These are phyloP conservation scores for Sebastes steindachneri DNA, from an alignment of 2,797 vertebrate genomes.

Conservation along the genomic window DNA sequence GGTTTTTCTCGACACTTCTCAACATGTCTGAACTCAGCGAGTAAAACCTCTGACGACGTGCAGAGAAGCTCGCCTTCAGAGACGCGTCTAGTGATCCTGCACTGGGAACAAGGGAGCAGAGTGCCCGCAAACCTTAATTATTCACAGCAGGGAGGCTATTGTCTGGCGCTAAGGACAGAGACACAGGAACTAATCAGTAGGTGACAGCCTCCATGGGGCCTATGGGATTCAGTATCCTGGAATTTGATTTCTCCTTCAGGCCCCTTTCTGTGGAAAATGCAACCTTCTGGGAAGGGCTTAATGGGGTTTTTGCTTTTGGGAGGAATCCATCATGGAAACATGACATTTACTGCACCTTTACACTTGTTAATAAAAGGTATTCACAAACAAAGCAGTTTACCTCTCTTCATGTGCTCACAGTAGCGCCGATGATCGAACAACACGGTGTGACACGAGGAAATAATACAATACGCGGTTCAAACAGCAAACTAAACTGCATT, in stretches of 20 bases:
- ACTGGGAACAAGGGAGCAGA: conserved; percentile 21
- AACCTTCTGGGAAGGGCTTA: conserved; percentile 61
- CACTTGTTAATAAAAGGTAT: conserved; percentile 51
- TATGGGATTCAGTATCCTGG: conserved; percentile 40
- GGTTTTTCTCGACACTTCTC: conserved; percentile 6
- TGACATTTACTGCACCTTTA: conserved; percentile 66
- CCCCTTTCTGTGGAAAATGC: conserved; percentile 23
- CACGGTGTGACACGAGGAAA: neutral
- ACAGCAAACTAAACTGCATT: neutral
- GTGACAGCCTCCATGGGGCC: conserved; percentile 51
- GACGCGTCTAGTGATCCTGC: conserved; percentile 13
- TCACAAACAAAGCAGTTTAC: conserved; percentile 57
- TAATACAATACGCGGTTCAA: conserved; percentile 20
- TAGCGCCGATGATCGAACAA: conserved; percentile 20
- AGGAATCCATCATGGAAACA: conserved; percentile 59
- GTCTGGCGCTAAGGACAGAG: conserved; percentile 56
- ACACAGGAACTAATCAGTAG: conserved; percentile 62
- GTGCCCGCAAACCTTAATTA: conserved; percentile 58
- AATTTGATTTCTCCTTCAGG: conserved; percentile 58
- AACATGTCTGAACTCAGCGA: conserved; percentile 36
- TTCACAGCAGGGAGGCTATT: conserved; percentile 57
- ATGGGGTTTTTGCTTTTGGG: conserved; percentile 56
- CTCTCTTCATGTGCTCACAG: conserved; percentile 11
- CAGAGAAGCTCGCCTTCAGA: conserved; percentile 2
- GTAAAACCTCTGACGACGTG: conserved; percentile 16